Conservation (phyloP, 2,113 vertebrate species). For the Oxygymnocypris stewartii region DNA sequence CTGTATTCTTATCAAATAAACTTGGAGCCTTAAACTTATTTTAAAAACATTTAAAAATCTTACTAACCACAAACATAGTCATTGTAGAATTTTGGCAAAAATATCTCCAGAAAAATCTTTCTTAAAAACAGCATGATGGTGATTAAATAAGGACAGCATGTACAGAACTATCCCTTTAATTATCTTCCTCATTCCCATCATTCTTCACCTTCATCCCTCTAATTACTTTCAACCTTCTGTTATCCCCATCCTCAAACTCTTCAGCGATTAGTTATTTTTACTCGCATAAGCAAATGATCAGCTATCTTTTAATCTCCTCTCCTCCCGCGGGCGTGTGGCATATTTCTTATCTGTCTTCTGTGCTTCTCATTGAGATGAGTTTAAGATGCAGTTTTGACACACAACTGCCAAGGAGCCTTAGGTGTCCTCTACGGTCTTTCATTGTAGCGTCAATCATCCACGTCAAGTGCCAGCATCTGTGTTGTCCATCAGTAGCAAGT, state of each 20-base stretch:
- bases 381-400: constrained; percentile 12
- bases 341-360: constrained; percentile 24
- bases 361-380: constrained; percentile 11
- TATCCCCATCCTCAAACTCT: not conserved
- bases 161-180: constrained; percentile 15
- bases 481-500: not conserved
- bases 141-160: too few species aligned
- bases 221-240: not conserved
- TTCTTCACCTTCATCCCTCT: constrained; percentile 14
- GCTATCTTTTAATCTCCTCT: not conserved
- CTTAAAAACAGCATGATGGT: too few species aligned
- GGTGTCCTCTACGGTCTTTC: not conserved
- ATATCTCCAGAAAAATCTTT: too few species aligned
- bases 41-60: not conserved
- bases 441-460: constrained; percentile 26
- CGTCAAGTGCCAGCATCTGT: not conserved
- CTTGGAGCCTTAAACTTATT: not conserved
- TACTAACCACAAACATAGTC: not conserved
- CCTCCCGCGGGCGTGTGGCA: not conserved
- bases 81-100: too few species aligned
- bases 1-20: not conserved
- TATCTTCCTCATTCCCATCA: not conserved
- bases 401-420: not conserved
- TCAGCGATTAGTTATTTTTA: constrained; percentile 12
- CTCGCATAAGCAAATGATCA: not conserved